phyloP scores from a whole-genome alignment of 2,113 vertebrate genomes.

The Microcebus jonahi region DNA sequence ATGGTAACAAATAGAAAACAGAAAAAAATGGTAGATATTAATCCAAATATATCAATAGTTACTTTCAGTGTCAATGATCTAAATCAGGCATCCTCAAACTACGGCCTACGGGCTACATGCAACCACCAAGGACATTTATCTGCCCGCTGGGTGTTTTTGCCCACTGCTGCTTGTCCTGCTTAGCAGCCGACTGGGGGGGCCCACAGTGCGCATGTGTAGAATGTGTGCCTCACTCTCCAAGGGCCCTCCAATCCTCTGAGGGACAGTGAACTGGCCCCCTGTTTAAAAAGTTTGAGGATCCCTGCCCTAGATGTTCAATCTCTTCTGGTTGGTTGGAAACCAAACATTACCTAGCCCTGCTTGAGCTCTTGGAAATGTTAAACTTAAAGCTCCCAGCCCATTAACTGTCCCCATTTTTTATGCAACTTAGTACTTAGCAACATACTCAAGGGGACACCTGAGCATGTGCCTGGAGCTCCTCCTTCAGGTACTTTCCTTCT shows the following conservation, averaged over 20 bases:
- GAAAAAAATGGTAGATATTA: not conserved
- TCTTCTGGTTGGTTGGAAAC: not conserved
- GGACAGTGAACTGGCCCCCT: too few relatives aligned
- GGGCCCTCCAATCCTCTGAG: too few relatives aligned
- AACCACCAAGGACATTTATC: too few relatives aligned
- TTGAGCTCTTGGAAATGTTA: not conserved
- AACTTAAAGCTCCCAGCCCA: not conserved
- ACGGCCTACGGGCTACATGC: too few relatives aligned
- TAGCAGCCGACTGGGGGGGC: too few relatives aligned
- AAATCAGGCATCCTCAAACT: too few relatives aligned
- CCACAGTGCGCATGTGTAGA: too few relatives aligned
- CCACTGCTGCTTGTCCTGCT: too few relatives aligned
- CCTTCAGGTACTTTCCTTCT: not conserved
- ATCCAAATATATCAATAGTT: not conserved
- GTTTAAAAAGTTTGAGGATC: too few relatives aligned
- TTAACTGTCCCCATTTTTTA: not conserved
- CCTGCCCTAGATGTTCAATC: not conserved
- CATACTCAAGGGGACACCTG: not conserved
- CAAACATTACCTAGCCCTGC: not conserved
- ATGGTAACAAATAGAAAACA: not conserved
- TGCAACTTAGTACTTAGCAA: not conserved
- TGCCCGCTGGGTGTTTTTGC: too few relatives aligned
- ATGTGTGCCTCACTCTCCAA: too few relatives aligned
- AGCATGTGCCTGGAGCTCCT: not conserved
- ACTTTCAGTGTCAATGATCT: not conserved